A percentile compares a stretch with the other conserved stretches of the same genome.
Evolutionary conservation across 2,797 vertebrate genomes (phyloP).

Genomic region (Chelmon rostratus): DNA sequence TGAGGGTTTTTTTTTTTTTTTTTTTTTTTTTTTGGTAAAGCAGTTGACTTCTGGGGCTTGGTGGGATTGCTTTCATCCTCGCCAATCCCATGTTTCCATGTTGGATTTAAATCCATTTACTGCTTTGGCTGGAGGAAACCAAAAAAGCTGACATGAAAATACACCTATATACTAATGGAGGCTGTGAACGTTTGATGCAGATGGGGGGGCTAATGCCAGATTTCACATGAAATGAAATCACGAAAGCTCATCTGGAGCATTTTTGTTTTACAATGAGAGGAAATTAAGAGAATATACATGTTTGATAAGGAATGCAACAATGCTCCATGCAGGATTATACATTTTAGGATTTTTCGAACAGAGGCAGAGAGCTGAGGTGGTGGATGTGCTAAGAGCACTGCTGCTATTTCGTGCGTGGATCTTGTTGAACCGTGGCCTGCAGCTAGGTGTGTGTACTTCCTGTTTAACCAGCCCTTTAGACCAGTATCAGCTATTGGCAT

Average conservation of each 20-base stretch:
- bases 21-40: constrained; percentile 39
- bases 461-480: constrained; percentile 61
- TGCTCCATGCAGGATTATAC: constrained; percentile 10
- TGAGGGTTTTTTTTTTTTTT: constrained; percentile 45
- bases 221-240: constrained; percentile 22
- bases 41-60: constrained; percentile 69
- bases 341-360: constrained; percentile 24
- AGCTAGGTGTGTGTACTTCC: constrained; percentile 59
- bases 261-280: background rate
- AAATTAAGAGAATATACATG: constrained; percentile 24
- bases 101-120: constrained; percentile 80
- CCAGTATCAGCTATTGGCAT: constrained; percentile 57
- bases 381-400: constrained; percentile 23
- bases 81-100: constrained; percentile 73
- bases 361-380: constrained; percentile 24
- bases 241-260: constrained; percentile 7
- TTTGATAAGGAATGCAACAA: constrained; percentile 6
- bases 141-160: constrained; percentile 59
- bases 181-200: constrained; percentile 46
- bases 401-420: constrained; percentile 33
- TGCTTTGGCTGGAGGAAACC: constrained; percentile 63
- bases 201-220: constrained; percentile 41
- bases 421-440: constrained; percentile 55
- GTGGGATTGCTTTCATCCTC: constrained; percentile 77
- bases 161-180: constrained; percentile 69